Base-by-base conservation (phyloP, 2,113 vertebrate genomes). In the Clarias batrachus region DNA sequence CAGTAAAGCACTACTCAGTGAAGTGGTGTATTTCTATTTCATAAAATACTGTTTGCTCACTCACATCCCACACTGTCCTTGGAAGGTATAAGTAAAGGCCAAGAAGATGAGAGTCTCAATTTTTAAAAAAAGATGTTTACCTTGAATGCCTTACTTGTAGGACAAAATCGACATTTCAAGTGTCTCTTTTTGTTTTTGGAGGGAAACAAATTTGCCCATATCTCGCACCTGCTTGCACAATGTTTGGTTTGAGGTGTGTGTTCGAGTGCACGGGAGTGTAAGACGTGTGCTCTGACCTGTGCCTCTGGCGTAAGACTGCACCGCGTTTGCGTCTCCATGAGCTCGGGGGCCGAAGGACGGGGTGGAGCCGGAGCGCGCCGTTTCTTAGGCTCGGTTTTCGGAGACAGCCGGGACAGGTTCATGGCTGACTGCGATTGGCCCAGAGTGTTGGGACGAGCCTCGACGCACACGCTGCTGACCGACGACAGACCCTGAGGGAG, bases 341-440 rank as follows among this genome's bases (percentile, higher is more conserved):
- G 63, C 19, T 91, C 83, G 1, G 81, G 78, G 33, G 68, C 89
- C 57, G 87, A 88, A 0, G 96, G 96, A 56, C 95, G 96, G 0
- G 97, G 97, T 30, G 96, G 96, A 33, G 93, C 95, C 0, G 98
- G 97, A 57, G 97, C 96, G 54, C 96, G 94, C 59, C 97, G 96
- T 84, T 99, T 99, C 90, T 96, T 96, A 89, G 94, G 88, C 3
- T 96, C 95, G 4, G 92, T 93, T 90, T 90, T 93, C 62, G 96
- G 90, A 4, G 96, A 96, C 88, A 95, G 91, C 85, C 93, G 95
- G 0, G 95, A 94, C 93, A 98, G 93, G 92, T 94, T 97, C 89
- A 94, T 94, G 77, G 96, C 95, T 0, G 98, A 99, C 71, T 96
- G 93, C 8, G 97, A 98, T 25, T 97, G 94, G 25, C 95, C 96